A percentile compares a stretch with the other conserved stretches of the same genome.
phyloP scores from a whole-genome alignment of 1,140 invertebrate genomes.

The Galleria mellonella region DNA sequence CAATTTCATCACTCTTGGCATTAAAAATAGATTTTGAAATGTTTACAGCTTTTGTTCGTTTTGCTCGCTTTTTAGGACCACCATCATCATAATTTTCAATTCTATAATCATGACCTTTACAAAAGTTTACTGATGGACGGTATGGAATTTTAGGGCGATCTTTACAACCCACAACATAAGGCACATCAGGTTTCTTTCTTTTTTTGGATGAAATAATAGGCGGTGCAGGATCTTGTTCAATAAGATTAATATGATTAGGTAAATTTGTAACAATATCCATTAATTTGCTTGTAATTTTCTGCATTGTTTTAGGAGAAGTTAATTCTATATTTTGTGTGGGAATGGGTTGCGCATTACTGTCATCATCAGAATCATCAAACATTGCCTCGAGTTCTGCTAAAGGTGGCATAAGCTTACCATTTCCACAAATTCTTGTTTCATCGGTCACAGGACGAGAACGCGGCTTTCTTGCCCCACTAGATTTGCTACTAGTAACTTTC shows the following conservation, averaged over 20 bases:
- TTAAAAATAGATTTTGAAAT: constrained; percentile 21
- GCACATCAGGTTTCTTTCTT: constrained; percentile 10
- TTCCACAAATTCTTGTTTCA: constrained; percentile 1
- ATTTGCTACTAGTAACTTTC: neutral
- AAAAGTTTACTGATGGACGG: constrained; percentile 5
- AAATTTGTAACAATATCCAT: constrained; percentile 6
- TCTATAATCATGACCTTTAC: constrained; percentile 13
- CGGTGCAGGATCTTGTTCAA: constrained; percentile 5
- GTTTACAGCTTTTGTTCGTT: constrained; percentile 2
- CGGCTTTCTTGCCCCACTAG: neutral
- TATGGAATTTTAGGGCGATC: constrained; percentile 8
- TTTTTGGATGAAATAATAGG: constrained; percentile 13
- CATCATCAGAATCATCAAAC: constrained; percentile 20
- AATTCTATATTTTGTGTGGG: neutral
- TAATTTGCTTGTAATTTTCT: constrained; percentile 9
- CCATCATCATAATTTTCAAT: constrained; percentile 5
- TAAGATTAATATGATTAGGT: neutral
- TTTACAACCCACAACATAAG: constrained; percentile 16
- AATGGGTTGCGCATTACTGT: constrained; percentile 5
- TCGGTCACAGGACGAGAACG: neutral
- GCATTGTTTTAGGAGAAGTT: constrained; percentile 1
- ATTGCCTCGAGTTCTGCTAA: constrained; percentile 23
- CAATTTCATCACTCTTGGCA: constrained; percentile 18
- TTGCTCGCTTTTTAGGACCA: constrained; percentile 1
- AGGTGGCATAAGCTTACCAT: constrained; percentile 19